Conservation (phyloP, 1,140 invertebrate species). For the Formica exsecta region DNA sequence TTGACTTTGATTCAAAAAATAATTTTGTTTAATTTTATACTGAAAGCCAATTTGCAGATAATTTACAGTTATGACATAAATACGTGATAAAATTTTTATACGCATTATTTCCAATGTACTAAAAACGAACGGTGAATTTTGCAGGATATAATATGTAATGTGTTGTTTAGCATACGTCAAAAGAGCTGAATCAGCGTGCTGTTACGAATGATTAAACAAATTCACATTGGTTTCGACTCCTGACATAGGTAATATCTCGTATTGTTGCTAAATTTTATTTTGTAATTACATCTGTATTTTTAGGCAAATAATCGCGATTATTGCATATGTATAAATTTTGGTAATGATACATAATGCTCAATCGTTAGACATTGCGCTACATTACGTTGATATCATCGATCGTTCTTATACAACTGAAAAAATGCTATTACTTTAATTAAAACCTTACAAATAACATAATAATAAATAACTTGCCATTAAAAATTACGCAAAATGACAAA, state of each 20-base stretch:
- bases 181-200: background rate
- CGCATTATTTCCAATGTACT: background rate
- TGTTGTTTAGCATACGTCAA: background rate
- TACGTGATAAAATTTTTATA: constrained; percentile 22
- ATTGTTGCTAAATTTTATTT: constrained; percentile 11
- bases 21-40: background rate
- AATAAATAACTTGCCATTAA: background rate
- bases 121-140: background rate
- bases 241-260: background rate
- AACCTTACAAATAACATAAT: no score
- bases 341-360: constrained; percentile 19
- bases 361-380: background rate
- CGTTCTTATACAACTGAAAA: constrained; percentile 31
- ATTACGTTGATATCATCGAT: constrained; percentile 9
- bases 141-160: background rate
- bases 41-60: background rate
- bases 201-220: background rate
- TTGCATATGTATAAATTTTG: background rate
- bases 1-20: background rate
- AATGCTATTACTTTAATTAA: background rate
- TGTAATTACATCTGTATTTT: constrained; percentile 11
- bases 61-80: background rate
- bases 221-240: background rate
- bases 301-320: background rate
- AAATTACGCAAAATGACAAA: no score